These are phyloP conservation scores for Glossophaga mutica DNA, from an alignment of 2,797 vertebrate species.

Conservation along the genomic window DNA sequence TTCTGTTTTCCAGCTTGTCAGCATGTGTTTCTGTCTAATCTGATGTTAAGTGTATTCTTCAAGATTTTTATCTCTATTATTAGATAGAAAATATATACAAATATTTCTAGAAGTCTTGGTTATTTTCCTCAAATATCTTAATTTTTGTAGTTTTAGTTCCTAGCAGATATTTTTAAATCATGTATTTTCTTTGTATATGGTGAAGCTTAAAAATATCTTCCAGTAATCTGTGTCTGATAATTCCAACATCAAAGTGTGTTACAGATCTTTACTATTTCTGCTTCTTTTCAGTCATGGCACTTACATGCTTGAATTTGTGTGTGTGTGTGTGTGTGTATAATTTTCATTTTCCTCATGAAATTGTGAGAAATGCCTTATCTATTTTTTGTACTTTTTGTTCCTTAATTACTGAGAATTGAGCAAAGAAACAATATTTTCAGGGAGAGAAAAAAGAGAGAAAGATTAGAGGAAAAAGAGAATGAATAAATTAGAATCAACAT, in stretches of 20 bases:
- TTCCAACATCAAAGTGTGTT: neutral
- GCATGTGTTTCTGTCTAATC: neutral
- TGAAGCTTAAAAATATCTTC: neutral
- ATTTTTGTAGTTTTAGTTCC: neutral
- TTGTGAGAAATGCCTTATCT: neutral
- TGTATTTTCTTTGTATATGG: neutral
- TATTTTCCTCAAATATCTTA: neutral
- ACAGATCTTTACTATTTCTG: neutral
- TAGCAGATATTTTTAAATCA: neutral
- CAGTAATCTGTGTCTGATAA: neutral
- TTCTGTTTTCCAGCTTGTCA: neutral
- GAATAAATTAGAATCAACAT: neutral
- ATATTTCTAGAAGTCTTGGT: neutral
- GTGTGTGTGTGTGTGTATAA: too few relatives aligned
- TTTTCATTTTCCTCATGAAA: neutral
- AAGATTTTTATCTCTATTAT: neutral
- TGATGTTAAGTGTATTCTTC: neutral
- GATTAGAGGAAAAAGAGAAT: neutral
- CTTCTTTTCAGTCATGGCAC: neutral
- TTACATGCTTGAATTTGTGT: neutral
- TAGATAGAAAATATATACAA: neutral
- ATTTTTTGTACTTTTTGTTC: constrained; percentile 26
- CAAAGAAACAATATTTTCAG: neutral
- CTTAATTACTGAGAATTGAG: neutral
- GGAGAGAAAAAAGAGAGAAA: neutral